Evolutionary conservation across 2,797 vertebrate genomes (phyloP).

Genomic region (Notoglanidium macrostoma): DNA sequence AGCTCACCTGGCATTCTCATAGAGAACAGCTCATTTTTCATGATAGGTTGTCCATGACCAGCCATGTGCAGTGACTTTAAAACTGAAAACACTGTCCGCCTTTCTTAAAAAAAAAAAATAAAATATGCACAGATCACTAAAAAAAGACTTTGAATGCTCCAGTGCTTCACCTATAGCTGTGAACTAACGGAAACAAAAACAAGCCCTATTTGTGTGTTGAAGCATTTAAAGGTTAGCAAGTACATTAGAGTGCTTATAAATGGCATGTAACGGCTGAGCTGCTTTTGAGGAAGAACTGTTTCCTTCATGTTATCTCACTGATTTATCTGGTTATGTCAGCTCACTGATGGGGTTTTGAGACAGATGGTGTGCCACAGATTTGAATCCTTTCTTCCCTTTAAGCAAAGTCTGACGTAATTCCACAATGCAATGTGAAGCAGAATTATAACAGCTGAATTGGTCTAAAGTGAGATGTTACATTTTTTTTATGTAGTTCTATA

Average conservation of each 20-base stretch:
- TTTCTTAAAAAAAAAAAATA: slow-evolving; percentile 17
- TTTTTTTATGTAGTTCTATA: background rate
- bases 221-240: slow-evolving; percentile 49
- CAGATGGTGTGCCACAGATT: slow-evolving; percentile 44
- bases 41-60: slow-evolving; percentile 71
- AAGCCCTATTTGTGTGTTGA: slow-evolving; percentile 56
- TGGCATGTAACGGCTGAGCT: slow-evolving; percentile 62
- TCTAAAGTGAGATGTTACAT: background rate
- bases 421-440: slow-evolving; percentile 1
- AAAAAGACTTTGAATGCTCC: slow-evolving; percentile 35
- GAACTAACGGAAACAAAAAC: slow-evolving; percentile 58
- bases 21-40: slow-evolving; percentile 66
- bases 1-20: slow-evolving; percentile 52
- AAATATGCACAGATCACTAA: slow-evolving; percentile 17
- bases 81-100: slow-evolving; percentile 60
- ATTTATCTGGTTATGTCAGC: slow-evolving; percentile 63
- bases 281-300: slow-evolving; percentile 74
- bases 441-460: background rate
- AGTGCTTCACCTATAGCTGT: slow-evolving; percentile 34
- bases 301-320: slow-evolving; percentile 73
- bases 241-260: slow-evolving; percentile 49
- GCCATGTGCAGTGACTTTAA: slow-evolving; percentile 73
- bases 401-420: slow-evolving; percentile 42
- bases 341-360: slow-evolving; percentile 38
- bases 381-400: slow-evolving; percentile 40